Base-by-base conservation (phyloP, 1,140 invertebrate species). In the Xylocopa sonorina region DNA sequence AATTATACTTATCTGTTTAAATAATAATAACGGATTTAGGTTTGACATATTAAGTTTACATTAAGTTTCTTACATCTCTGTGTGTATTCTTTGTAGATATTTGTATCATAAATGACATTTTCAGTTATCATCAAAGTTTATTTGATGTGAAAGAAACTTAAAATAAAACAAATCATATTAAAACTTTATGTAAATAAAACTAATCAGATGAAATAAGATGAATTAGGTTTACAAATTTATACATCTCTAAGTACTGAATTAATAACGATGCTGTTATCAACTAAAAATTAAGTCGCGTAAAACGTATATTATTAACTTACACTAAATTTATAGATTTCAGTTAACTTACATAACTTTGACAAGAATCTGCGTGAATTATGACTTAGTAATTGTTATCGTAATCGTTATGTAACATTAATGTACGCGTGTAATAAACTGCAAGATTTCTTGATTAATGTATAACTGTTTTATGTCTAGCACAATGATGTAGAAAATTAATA, bases 201-300 rank as follows among this genome's bases (percentile, higher is more conserved):
- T 63, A 46, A 75, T n/a, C n/a, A n/a, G 60, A 78, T 68, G 58
- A 68, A 57, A 63, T 74, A 53, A 69, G 63, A 67, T 82, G 48
- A 66, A 82, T 88, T 88, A 88, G 80, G 66, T 88, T 88, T 89
- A 76, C 84, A 75, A 86, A 79, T 89, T 89, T 87, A 78, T 89
- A 89, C 87, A 84, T 86, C 69, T 58, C 58, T 62, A 64, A 38
- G 9, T 38, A 72, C 72, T 55, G 55, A 75, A 75, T 50, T 62
- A 63, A 64, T 51, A 77, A 64, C 63, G 16, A 71, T 14, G 55
- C 18, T 58, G 53, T 43, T 77, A 29, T 72, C 58, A 63, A 64
- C 7, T 68, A 69, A 60, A n/a, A 76, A 83, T 74, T 57, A 76
- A 21, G 3, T 32, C 38, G 9, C 14, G 0, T 41, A 48, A 63